Conservation (phyloP, 2,797 vertebrate species). For the Helicolenus hilgendorfi region DNA sequence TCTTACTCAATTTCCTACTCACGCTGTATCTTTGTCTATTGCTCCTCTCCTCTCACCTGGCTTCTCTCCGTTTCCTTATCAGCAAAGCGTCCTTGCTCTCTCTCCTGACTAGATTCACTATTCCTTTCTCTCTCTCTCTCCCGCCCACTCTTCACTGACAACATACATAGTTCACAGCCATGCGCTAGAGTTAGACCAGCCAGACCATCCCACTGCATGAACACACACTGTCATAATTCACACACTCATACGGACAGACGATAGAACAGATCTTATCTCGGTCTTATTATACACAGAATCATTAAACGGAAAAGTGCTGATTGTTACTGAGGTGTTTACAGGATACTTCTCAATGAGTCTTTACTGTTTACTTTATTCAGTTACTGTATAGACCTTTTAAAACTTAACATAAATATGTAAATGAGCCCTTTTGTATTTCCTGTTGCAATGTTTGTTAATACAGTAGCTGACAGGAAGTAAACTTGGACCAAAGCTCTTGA, state of each 20-base stretch:
- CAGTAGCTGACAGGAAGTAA: too few species aligned
- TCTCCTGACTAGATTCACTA: constrained; percentile 33
- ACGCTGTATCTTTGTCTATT: not conserved
- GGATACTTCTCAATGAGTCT: not conserved
- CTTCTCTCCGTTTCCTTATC: constrained; percentile 24
- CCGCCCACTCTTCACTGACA: constrained; percentile 59
- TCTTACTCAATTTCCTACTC: constrained; percentile 29
- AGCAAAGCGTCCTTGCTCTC: constrained; percentile 30
- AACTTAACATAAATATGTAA: too few species aligned
- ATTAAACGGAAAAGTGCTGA: not conserved
- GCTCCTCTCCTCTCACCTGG: constrained; percentile 50
- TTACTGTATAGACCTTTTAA: not conserved
- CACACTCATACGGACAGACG: not conserved
- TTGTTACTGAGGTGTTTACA: not conserved
- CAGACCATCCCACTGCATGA: constrained; percentile 18
- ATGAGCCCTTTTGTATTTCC: too few species aligned
- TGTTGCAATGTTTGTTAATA: too few species aligned
- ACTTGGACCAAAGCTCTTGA: too few species aligned
- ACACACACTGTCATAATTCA: constrained; percentile 25
- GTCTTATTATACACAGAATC: not conserved
- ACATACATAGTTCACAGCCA: constrained; percentile 76
- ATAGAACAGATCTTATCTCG: not conserved
- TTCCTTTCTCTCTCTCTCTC: not conserved
- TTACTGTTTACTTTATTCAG: not conserved
- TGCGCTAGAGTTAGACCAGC: constrained; percentile 48